phyloP scores from a whole-genome alignment of 2,888 invertebrate genomes.

The Laspeyria flexula region DNA sequence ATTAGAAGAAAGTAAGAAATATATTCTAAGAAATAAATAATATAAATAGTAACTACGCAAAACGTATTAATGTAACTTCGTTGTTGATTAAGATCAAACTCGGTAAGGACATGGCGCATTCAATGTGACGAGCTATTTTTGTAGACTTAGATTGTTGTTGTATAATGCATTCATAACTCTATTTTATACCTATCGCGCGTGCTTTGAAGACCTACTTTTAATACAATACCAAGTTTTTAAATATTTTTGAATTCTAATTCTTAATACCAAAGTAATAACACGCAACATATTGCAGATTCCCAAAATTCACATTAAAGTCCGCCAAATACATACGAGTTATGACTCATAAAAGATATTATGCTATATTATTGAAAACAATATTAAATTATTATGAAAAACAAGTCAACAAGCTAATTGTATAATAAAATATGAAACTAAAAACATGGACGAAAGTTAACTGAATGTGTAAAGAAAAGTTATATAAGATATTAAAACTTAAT shows the following conservation, averaged over 20 bases:
- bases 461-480: constrained; percentile 75
- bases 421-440: constrained; percentile 84
- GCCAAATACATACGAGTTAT: constrained; percentile 62
- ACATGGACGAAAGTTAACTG: constrained; percentile 82
- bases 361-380: constrained; percentile 74
- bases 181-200: constrained; percentile 17
- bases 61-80: constrained; percentile 18
- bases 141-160: no score
- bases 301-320: constrained; percentile 66
- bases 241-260: constrained; percentile 24
- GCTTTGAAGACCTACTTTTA: constrained; percentile 23
- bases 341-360: constrained; percentile 80
- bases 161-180: background rate
- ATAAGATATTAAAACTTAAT: constrained; percentile 67
- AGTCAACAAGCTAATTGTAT: constrained; percentile 77
- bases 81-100: constrained; percentile 15
- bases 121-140: no score
- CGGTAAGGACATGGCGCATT: no score
- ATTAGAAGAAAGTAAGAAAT: background rate
- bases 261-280: constrained; percentile 38
- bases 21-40: constrained; percentile 1
- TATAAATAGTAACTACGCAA: constrained; percentile 14
- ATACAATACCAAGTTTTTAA: constrained; percentile 27
- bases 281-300: constrained; percentile 83
- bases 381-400: constrained; percentile 82